Percentiles rank a stretch among this genome's conserved stretches.
These are phyloP conservation scores for Styela clava DNA, from an alignment of 23 tunicate species.

Conservation along the genomic window DNA sequence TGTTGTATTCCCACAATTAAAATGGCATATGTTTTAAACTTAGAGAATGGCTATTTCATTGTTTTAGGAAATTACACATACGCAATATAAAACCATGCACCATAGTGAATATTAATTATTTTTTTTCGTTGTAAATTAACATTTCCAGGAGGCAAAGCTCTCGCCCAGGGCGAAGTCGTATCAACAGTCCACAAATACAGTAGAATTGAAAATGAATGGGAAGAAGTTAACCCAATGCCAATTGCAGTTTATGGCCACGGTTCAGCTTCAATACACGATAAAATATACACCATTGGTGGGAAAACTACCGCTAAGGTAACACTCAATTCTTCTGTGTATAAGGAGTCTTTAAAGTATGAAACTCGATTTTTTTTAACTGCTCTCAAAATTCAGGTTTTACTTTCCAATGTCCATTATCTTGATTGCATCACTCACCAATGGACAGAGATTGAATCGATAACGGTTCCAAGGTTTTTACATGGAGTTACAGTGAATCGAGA, in stretches of 20 bases:
- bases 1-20: background rate
- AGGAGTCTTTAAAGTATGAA: background rate
- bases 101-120: no score
- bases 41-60: background rate
- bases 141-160: slow-evolving; percentile 60
- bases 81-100: no score
- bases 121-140: no score
- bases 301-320: slow-evolving; percentile 61
- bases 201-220: slow-evolving; percentile 46
- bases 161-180: slow-evolving; percentile 40
- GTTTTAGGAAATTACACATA: background rate
- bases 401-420: slow-evolving; percentile 19
- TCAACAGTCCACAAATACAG: slow-evolving; percentile 42
- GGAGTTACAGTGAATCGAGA: slow-evolving; percentile 18
- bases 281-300: slow-evolving; percentile 60
- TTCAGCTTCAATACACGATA: slow-evolving; percentile 45
- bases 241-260: slow-evolving; percentile 65
- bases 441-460: slow-evolving; percentile 21
- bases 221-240: slow-evolving; percentile 28
- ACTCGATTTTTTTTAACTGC: no score
- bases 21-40: background rate
- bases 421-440: slow-evolving; percentile 35
- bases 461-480: slow-evolving; percentile 47
- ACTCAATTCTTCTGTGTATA: no score
- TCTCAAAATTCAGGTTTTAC: background rate